These are phyloP conservation scores for Tipula helvola DNA, from an alignment of 2,888 invertebrate species.

Conservation along the genomic window DNA sequence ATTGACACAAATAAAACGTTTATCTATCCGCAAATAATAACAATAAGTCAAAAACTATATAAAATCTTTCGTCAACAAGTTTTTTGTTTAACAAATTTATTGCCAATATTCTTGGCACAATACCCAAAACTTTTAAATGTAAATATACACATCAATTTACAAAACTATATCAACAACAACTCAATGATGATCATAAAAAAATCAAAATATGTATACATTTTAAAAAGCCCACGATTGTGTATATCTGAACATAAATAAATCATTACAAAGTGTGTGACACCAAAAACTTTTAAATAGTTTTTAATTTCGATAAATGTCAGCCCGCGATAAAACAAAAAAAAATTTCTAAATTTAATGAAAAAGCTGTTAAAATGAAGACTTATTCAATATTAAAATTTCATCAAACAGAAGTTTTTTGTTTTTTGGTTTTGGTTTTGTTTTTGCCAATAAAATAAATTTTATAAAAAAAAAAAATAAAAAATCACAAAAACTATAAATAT, in stretches of 20 bases:
- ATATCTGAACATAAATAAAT: neutral
- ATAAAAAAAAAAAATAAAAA: neutral
- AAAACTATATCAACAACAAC: neutral
- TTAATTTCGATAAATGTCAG: neutral
- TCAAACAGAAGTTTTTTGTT: neutral
- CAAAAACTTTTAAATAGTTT: neutral
- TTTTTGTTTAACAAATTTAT: neutral
- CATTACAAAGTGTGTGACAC: neutral
- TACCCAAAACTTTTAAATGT: neutral
- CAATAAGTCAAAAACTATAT: neutral
- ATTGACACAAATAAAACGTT: neutral
- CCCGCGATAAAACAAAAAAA: neutral
- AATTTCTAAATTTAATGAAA: neutral
- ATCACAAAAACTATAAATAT: neutral
- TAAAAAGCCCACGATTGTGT: neutral
- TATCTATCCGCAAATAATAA: neutral
- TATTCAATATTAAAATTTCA: neutral
- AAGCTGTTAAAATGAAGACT: neutral
- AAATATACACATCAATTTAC: neutral
- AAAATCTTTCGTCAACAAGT: neutral
- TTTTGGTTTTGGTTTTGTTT: neutral
- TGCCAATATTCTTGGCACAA: neutral
- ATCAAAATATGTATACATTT: neutral
- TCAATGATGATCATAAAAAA: neutral
- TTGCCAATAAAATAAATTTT: neutral